Conservation (phyloP, 2,888 invertebrate species). For the Rotaria sp. region DNA sequence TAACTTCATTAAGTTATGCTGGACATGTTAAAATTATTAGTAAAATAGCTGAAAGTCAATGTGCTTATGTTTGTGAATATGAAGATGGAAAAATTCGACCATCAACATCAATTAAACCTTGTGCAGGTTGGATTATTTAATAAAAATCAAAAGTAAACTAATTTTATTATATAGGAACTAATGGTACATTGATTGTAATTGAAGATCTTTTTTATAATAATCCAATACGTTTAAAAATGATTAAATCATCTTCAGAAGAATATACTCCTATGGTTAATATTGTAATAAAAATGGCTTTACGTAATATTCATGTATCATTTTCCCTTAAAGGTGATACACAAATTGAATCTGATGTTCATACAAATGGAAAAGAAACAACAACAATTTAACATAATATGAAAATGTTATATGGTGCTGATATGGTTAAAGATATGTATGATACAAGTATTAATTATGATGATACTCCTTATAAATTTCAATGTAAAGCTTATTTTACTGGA, state of each 20-base stretch:
- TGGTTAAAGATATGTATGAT: conserved; percentile 33
- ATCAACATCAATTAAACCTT: conserved; percentile 30
- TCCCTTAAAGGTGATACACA: conserved; percentile 30
- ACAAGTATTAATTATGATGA: conserved; percentile 27
- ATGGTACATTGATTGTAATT: conserved; percentile 38
- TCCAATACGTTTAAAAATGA: conserved; percentile 35
- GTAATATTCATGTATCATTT: conserved; percentile 37
- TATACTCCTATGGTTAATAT: conserved; percentile 36
- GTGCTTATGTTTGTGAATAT: conserved; percentile 35
- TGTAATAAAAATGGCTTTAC: conserved; percentile 34
- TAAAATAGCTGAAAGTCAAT: conserved; percentile 62
- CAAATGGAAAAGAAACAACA: conserved; percentile 32
- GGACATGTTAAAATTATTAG: conserved; percentile 82
- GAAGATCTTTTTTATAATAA: conserved; percentile 41
- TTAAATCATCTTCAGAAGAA: conserved; percentile 35
- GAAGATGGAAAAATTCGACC: conserved; percentile 32
- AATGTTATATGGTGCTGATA: conserved; percentile 31
- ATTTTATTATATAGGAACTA: not conserved
- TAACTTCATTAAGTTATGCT: conserved; percentile 90
- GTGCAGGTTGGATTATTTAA: conserved; percentile 26
- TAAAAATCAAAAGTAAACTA: too few species aligned
- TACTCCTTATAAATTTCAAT: conserved; percentile 32
- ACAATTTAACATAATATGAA: conserved; percentile 30
- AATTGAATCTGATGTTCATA: conserved; percentile 29
- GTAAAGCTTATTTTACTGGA: conserved; percentile 32